Percentiles rank a stretch among this genome's conserved stretches.
Evolutionary conservation across 2,797 vertebrate species (phyloP).

Genomic region (Pantherophis alleghaniensis): DNA sequence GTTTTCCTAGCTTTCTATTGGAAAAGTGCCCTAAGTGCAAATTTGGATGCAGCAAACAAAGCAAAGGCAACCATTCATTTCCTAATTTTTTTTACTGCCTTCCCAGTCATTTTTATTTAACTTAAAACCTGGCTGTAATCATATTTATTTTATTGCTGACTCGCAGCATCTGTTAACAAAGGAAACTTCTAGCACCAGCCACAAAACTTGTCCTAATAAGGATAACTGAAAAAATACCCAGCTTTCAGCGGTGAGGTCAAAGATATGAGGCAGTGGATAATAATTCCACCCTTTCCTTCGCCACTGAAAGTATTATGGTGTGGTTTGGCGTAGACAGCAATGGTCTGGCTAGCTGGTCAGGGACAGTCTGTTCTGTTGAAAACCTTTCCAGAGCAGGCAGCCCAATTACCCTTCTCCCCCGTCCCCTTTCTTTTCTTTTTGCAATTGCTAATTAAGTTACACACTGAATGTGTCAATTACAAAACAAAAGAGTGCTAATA

Average conservation of each 20-base stretch:
- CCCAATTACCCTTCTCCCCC: conserved; percentile 1
- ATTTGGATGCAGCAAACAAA: conserved; percentile 44
- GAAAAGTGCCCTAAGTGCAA: conserved; percentile 23
- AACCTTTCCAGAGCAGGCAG: conserved; percentile 49
- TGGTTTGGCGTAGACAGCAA: conserved; percentile 72
- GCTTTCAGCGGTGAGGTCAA: conserved; percentile 67
- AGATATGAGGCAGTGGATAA: conserved; percentile 57
- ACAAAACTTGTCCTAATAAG: conserved; percentile 75
- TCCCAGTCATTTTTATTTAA: conserved; percentile 46
- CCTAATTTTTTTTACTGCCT: conserved; percentile 52
- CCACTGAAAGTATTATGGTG: conserved; percentile 75
- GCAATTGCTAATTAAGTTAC: conserved; percentile 18
- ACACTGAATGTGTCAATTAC: background rate
- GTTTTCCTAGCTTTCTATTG: background rate
- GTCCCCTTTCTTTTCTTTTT: background rate
- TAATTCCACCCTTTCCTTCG: conserved; percentile 54
- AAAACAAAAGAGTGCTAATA: conserved; percentile 5
- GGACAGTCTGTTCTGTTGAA: conserved; percentile 55
- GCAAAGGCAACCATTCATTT: conserved; percentile 45
- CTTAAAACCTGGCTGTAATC: conserved; percentile 21
- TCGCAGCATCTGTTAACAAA: conserved; percentile 64
- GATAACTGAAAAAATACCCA: conserved; percentile 57
- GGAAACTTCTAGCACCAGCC: conserved; percentile 44
- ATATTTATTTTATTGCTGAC: conserved; percentile 64
- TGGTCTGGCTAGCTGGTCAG: conserved; percentile 70